These are phyloP conservation scores for Nasonia giraulti DNA, from an alignment of 1,140 invertebrate genomes.

Conservation along the genomic window DNA sequence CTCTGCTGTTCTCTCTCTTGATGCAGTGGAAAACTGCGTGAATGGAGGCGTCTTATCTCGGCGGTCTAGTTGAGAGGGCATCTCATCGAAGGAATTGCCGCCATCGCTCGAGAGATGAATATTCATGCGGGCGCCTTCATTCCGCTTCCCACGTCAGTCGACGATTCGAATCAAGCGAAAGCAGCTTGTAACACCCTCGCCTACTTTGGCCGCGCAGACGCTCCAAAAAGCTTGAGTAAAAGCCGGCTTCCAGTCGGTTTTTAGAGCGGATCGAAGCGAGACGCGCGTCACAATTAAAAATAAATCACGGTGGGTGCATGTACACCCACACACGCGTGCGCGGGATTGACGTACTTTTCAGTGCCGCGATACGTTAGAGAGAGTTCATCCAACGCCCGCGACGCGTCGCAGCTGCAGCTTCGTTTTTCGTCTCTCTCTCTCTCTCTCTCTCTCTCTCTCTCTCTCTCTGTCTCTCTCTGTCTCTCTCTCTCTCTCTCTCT, in stretches of 20 bases:
- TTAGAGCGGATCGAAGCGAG: conserved; percentile 11
- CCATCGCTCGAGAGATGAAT: background rate
- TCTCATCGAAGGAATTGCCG: background rate
- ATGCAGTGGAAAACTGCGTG: background rate
- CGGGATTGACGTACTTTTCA: background rate
- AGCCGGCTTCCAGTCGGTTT: conserved; percentile 37
- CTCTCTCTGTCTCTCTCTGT: background rate
- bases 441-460: background rate
- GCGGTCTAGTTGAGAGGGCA: background rate
- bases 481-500: background rate
- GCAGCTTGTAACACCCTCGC: no score
- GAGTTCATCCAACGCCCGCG: conserved; percentile 8
- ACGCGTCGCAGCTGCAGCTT: background rate
- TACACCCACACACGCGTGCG: background rate
- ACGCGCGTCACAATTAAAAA: conserved; percentile 28
- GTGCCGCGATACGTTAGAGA: background rate
- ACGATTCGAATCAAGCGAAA: no score
- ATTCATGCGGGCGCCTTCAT: background rate
- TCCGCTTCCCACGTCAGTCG: no score
- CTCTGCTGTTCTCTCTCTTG: background rate
- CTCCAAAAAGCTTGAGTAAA: conserved; percentile 27
- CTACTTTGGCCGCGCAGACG: background rate
- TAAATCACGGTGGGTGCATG: background rate
- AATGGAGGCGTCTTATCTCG: background rate
- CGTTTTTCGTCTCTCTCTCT: conserved; percentile 12